Evolutionary conservation across 1,140 invertebrate species (phyloP).

Genomic region (Halyomorpha halys): DNA sequence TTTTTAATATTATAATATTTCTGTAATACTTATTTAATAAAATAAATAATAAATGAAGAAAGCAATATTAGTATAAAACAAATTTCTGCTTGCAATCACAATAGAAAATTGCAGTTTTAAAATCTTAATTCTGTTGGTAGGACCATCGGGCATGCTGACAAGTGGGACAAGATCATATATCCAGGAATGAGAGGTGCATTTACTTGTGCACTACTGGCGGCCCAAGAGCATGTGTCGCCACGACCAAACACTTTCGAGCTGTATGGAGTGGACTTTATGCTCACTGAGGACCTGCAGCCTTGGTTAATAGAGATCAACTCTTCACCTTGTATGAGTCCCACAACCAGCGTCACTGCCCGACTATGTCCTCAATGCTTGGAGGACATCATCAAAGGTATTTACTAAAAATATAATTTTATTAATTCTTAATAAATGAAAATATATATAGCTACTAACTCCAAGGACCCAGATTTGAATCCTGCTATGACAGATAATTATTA

Average conservation of each 20-base stretch:
- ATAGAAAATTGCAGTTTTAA: no score
- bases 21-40: no score
- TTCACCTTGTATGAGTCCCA: constrained; percentile 79
- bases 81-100: no score
- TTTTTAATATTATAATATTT: no score
- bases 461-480: no score
- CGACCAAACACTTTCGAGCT: constrained; percentile 83
- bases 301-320: constrained; percentile 94
- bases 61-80: no score
- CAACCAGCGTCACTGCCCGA: constrained; percentile 75
- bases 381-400: constrained; percentile 81
- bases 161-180: constrained; percentile 73
- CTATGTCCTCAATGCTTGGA: constrained; percentile 80
- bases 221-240: constrained; percentile 76
- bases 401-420: neutral
- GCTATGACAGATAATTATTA: no score
- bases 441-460: no score
- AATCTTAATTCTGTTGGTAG: constrained; percentile 32
- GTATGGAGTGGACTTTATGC: constrained; percentile 89
- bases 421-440: no score
- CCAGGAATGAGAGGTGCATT: constrained; percentile 83
- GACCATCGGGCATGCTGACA: constrained; percentile 51
- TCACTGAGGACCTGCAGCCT: constrained; percentile 74
- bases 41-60: no score
- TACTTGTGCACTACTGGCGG: constrained; percentile 72